Evolutionary conservation across 2,888 invertebrate genomes (phyloP), one percentile per base, ranked within the genome.

Genomic region (Cataglyphis cursor): DNA sequence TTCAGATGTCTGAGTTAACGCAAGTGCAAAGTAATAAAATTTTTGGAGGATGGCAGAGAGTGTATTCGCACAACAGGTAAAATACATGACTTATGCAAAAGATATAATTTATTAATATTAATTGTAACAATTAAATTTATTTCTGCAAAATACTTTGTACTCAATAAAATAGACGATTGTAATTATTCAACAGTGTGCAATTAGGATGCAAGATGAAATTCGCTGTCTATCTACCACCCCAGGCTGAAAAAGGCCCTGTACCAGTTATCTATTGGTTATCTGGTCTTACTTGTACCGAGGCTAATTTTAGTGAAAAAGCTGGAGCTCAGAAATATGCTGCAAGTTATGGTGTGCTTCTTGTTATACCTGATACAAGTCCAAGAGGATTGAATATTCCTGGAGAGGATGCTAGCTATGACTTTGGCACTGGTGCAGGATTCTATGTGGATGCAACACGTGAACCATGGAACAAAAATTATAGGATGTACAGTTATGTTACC

Each of bases 331-430:
- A 96, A 91, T 97, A 97, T 95, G 99, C 99, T 5, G 96, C 99
- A 5, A 96, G 98, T 92, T 96, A 98, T 93, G 97, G 97, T 0
- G 95, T 99, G 3, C 97, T 98, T 86, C 96, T 99, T 75, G 98
- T 99, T 3, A 97, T 97, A 84, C 99, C 99, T 0, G 99, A 99
- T 93, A 99, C 99, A 0, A 99, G 99, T 89, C 99, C 99, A 0
- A 96, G 99, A 91, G 98, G 98, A 8, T 96, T 98, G 15, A 97
- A 98, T 91, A 96, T 99, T 82, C 97, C 97, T 21, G 99, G 99
- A 0, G 98, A 99, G 95, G 97, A 98, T 93, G 99, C 98, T 51
- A 96, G 96, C 24, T 99, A 98, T 96, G 99, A 99, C 95, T 99
- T 99, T 95, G 99, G 99, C 41, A 97, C 97, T 12, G 98, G 98